Evolutionary conservation across 2,888 invertebrate genomes (phyloP).

Genomic region (Blomia tropicalis): DNA sequence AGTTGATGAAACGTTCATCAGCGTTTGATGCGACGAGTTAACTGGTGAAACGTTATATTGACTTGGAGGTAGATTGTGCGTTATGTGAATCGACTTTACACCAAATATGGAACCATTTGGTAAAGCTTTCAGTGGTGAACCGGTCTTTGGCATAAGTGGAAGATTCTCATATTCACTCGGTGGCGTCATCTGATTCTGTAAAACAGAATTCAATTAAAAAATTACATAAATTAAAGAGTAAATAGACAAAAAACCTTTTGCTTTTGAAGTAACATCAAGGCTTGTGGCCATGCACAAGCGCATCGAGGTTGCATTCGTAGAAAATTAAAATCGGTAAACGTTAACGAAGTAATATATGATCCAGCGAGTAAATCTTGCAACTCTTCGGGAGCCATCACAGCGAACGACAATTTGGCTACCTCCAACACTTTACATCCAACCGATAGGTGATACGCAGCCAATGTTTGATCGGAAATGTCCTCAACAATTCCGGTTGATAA

Average conservation of each 20-base stretch:
- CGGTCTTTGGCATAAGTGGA: background rate
- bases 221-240: background rate
- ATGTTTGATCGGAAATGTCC: constrained; percentile 2
- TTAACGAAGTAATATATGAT: background rate
- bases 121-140: background rate
- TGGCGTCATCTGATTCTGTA: background rate
- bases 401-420: background rate
- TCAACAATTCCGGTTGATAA: constrained; percentile 1
- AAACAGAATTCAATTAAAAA: background rate
- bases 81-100: constrained; percentile 13
- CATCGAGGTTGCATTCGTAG: background rate
- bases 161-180: constrained; percentile 12
- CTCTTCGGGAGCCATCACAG: constrained; percentile 8
- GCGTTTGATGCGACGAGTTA: background rate
- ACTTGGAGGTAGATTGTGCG: background rate
- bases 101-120: background rate
- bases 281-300: constrained; percentile 3
- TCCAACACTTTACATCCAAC: constrained; percentile 6
- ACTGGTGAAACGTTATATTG: background rate
- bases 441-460: background rate
- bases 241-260: background rate
- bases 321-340: constrained; percentile 6
- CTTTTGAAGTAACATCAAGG: background rate
- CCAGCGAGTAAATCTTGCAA: background rate
- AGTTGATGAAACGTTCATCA: constrained; percentile 6